Conservation (phyloP, 1,140 invertebrate species). For the Ephestia elutella region DNA sequence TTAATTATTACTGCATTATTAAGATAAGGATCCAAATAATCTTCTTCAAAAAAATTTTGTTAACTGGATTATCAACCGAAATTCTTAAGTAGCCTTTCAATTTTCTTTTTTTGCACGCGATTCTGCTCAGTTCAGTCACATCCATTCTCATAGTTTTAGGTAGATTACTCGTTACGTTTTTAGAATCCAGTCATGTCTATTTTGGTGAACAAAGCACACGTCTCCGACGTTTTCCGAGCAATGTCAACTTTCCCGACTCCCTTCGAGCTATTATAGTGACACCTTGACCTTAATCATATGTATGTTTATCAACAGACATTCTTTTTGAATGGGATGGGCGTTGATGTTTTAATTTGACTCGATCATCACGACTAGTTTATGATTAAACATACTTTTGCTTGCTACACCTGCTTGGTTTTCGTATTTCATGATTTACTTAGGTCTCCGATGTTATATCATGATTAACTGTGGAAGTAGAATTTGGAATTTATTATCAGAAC, state of each 20-base stretch:
- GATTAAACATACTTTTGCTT: no score
- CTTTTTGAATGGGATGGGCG: neutral
- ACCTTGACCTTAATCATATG: neutral
- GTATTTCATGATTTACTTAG: no score
- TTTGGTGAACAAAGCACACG: neutral
- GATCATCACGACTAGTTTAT: neutral
- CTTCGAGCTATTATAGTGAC: neutral
- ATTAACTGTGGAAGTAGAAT: no score
- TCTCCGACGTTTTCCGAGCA: neutral
- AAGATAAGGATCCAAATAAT: no score
- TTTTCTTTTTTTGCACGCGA: neutral
- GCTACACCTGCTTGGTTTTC: no score
- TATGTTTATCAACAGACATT: neutral
- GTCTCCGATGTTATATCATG: no score
- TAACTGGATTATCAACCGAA: no score
- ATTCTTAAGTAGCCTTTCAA: no score
- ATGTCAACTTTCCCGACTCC: constrained; percentile 1
- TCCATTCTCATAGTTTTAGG: constrained; percentile 2
- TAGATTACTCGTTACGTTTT: neutral
- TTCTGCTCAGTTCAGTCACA: neutral
- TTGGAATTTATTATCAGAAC: no score
- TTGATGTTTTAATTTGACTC: neutral
- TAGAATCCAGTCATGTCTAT: constrained; percentile 4
- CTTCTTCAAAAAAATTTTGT: no score
- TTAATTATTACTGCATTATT: no score